Conservation (phyloP, 2,113 vertebrate species). For the Shinisaurus crocodilurus region DNA sequence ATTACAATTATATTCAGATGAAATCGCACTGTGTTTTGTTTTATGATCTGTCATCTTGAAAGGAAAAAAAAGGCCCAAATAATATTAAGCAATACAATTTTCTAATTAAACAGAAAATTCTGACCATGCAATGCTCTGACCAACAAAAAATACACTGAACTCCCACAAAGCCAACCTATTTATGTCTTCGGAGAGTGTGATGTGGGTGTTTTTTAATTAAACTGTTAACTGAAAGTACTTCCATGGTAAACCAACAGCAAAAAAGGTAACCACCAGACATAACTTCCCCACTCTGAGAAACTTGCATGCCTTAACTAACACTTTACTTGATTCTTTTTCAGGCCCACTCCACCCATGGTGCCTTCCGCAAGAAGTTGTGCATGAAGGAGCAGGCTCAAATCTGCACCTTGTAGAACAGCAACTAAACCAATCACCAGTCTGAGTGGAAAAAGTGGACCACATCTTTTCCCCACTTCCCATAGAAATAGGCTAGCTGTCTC, state of each 20-base stretch:
- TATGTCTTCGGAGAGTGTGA: not conserved
- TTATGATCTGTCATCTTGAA: constrained; percentile 60
- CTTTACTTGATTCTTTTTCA: not conserved
- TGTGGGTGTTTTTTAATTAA: not conserved
- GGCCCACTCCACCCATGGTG: not conserved
- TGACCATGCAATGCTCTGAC: not conserved
- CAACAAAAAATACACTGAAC: not conserved
- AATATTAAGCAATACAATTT: not conserved
- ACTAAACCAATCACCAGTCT: not conserved
- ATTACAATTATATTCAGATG: constrained; percentile 56
- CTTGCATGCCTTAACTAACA: not conserved
- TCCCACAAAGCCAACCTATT: not conserved
- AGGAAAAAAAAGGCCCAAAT: not conserved
- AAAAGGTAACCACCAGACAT: not conserved
- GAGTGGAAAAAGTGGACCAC: not conserved
- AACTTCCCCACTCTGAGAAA: not conserved
- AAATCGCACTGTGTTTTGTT: constrained; percentile 48
- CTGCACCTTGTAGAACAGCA: not conserved
- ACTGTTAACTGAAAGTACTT: not conserved
- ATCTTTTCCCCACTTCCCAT: too few species aligned
- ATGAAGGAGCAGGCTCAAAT: not conserved
- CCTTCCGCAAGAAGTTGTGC: not conserved
- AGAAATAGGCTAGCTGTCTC: not conserved
- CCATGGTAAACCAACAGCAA: not conserved
- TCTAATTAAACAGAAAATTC: not conserved